phyloP scores from a whole-genome alignment of 2,113 vertebrate species.

The Pungitius pungitius region DNA sequence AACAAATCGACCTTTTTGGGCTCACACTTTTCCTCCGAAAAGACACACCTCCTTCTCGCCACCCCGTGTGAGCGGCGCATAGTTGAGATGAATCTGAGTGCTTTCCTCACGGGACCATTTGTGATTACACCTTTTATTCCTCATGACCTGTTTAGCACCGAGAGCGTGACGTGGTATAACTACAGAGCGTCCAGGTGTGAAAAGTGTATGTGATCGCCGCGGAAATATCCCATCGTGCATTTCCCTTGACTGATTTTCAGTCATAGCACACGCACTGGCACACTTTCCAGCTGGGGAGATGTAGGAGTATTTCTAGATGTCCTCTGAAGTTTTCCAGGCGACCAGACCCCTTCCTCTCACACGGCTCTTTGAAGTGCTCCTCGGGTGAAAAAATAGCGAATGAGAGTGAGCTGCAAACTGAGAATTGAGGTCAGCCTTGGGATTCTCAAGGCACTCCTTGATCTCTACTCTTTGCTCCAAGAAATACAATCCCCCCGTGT shows the following conservation, averaged over 20 bases:
- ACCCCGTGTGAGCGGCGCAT: slow-evolving; percentile 22
- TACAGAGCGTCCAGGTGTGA: slow-evolving; percentile 23
- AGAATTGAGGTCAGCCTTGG: slow-evolving; percentile 62
- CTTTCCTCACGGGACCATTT: slow-evolving; percentile 12
- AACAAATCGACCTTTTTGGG: slow-evolving; percentile 19
- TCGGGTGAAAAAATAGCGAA: slow-evolving; percentile 1
- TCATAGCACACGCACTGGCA: slow-evolving; percentile 10
- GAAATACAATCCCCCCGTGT: slow-evolving; percentile 42
- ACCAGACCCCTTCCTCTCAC: slow-evolving; percentile 38
- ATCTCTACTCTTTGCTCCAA: slow-evolving; percentile 34
- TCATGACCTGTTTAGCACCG: not conserved
- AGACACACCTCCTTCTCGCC: slow-evolving; percentile 34
- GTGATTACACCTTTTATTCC: not conserved
- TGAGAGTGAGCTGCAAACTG: slow-evolving; percentile 21
- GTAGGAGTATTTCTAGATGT: slow-evolving; percentile 34
- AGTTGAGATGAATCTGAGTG: slow-evolving; percentile 36
- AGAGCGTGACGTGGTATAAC: not conserved
- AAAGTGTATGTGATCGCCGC: slow-evolving; percentile 21
- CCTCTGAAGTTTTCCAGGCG: slow-evolving; percentile 52
- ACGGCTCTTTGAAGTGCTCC: slow-evolving; percentile 60
- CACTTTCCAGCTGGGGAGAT: slow-evolving; percentile 27
- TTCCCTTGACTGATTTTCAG: slow-evolving; percentile 24
- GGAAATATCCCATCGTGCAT: slow-evolving; percentile 54
- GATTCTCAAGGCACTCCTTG: slow-evolving; percentile 37
- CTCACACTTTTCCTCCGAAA: slow-evolving; percentile 16